phyloP scores from a whole-genome alignment of 2,113 vertebrate genomes.

The Thymallus thymallus region DNA sequence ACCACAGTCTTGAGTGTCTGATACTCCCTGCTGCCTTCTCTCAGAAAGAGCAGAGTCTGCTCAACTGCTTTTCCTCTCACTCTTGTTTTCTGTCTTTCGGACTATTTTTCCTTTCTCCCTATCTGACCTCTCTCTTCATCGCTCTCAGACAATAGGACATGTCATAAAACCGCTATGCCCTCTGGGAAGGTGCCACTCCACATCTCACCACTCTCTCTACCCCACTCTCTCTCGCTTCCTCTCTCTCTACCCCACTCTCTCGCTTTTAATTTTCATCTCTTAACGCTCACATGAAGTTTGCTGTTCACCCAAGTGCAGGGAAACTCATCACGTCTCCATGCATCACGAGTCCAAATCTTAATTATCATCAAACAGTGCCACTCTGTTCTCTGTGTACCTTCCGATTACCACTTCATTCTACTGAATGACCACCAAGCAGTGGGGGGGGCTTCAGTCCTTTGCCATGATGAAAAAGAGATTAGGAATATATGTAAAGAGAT shows the following conservation, averaged over 20 bases:
- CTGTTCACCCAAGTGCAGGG: constrained; percentile 19
- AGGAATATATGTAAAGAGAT: neutral
- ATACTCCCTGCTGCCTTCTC: too few relatives aligned
- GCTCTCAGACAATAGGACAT: neutral
- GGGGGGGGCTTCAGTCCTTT: neutral
- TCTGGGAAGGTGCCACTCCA: neutral
- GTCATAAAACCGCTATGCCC: neutral
- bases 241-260: neutral
- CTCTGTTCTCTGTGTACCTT: constrained; percentile 21
- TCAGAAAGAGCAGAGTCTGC: too few relatives aligned
- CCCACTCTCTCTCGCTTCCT: neutral
- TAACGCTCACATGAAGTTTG: neutral
- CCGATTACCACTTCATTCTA: constrained; percentile 34
- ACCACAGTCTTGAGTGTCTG: too few relatives aligned
- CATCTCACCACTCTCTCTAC: too few relatives aligned
- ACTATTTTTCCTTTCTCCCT: neutral
- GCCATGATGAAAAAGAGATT: constrained; percentile 29
- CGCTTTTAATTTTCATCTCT: neutral
- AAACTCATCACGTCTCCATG: constrained; percentile 25
- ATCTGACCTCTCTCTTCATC: neutral
- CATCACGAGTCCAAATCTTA: constrained; percentile 23
- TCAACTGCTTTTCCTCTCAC: neutral
- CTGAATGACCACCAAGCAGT: neutral
- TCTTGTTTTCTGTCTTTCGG: neutral
- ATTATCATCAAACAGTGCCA: constrained; percentile 33